Evolutionary conservation across 1,140 invertebrate species (phyloP).

Genomic region (Papilio xuthus): DNA sequence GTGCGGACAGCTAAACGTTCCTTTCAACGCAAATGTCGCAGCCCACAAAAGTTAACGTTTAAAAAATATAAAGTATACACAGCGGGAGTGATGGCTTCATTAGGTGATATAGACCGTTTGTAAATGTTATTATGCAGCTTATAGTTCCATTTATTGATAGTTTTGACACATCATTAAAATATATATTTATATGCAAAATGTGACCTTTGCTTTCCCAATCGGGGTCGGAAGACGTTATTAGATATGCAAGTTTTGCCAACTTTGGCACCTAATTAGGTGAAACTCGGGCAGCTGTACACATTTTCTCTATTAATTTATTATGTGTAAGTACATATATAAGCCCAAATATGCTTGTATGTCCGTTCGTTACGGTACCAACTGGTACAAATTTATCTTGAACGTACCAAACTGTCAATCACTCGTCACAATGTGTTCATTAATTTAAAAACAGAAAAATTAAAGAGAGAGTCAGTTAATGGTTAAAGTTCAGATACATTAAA

Average conservation of each 20-base stretch:
- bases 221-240: background rate
- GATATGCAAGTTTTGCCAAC: background rate
- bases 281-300: background rate
- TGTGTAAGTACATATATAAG: background rate
- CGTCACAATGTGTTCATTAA: too few relatives aligned
- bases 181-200: background rate
- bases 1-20: background rate
- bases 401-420: too few relatives aligned
- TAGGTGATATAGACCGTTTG: background rate
- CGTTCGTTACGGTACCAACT: background rate
- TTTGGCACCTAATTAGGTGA: background rate
- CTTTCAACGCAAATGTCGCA: slow-evolving; percentile 14
- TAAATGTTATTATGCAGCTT: background rate
- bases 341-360: background rate
- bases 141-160: background rate
- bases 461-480: too few relatives aligned
- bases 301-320: background rate
- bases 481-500: too few relatives aligned
- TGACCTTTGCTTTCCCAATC: background rate
- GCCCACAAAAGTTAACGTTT: background rate
- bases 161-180: slow-evolving; percentile 10
- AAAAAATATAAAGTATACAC: background rate
- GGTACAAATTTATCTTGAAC: background rate
- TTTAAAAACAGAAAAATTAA: too few relatives aligned
- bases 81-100: slow-evolving; percentile 14